Evolutionary conservation across 1,140 invertebrate genomes (phyloP).

Genomic region (Bradysia coprophila): DNA sequence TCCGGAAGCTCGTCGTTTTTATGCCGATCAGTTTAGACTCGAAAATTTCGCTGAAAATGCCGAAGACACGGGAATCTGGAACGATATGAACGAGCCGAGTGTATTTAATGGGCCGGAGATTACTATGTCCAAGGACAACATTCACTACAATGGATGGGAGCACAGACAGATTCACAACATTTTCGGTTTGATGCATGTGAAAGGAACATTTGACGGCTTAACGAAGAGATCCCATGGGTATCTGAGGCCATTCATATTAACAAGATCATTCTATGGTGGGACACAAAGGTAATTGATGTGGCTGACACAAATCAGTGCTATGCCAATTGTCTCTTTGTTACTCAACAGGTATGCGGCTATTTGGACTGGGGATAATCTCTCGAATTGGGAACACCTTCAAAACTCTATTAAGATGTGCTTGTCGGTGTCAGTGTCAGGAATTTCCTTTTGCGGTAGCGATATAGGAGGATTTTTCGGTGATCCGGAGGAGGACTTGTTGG

Average conservation of each 20-base stretch:
- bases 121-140: conserved; percentile 75
- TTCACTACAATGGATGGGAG: conserved; percentile 76
- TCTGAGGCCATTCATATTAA: conserved; percentile 79
- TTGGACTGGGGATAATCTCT: conserved; percentile 97
- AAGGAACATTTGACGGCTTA: conserved; percentile 62
- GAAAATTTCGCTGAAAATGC: conserved; percentile 75
- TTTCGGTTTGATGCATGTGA: conserved; percentile 57
- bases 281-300: no score
- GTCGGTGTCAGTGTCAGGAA: conserved; percentile 71
- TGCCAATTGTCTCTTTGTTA: no score
- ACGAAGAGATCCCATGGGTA: conserved; percentile 43
- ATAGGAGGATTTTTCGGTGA: conserved; percentile 97
- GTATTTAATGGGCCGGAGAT: conserved; percentile 98
- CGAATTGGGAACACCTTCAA: conserved; percentile 84
- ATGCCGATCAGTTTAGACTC: conserved; percentile 55
- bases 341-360: conserved; percentile 77
- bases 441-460: conserved; percentile 93
- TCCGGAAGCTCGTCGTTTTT: conserved; percentile 76
- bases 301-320: no score
- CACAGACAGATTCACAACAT: conserved; percentile 94
- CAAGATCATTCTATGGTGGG: conserved; percentile 79
- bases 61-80: conserved; percentile 86
- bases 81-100: conserved; percentile 99
- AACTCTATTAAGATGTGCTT: conserved; percentile 88
- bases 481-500: conserved; percentile 77